Conservation (phyloP, 2,888 invertebrate genomes). For the Harmothoe impar region DNA sequence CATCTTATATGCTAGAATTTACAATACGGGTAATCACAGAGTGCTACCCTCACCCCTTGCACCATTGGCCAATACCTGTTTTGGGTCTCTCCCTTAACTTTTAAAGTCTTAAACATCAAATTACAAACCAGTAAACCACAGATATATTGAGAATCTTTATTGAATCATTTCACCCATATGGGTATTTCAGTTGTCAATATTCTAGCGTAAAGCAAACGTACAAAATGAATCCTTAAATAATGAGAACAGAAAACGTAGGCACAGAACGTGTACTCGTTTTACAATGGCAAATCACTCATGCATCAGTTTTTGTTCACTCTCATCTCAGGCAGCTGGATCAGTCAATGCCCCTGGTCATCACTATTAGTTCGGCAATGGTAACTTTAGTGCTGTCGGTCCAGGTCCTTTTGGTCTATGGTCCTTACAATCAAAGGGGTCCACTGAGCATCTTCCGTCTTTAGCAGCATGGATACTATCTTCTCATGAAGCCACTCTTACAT, state of each 20-base stretch:
- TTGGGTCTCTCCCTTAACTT: no score
- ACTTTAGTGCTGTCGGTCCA: constrained; percentile 13
- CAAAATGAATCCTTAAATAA: constrained; percentile 7
- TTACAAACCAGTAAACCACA: neutral
- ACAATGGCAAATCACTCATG: neutral
- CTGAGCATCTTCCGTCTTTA: neutral
- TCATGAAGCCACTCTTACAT: neutral
- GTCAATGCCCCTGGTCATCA: neutral
- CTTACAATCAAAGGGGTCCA: neutral
- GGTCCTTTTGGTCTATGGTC: neutral
- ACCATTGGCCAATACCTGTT: no score
- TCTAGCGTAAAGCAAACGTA: neutral
- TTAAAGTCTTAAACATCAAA: no score
- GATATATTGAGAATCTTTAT: neutral
- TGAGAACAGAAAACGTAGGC: neutral
- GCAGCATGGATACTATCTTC: neutral
- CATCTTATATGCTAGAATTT: no score
- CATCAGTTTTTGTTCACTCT: neutral
- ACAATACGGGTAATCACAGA: no score
- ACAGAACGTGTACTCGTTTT: neutral
- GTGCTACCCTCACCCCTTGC: no score
- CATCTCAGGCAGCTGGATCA: neutral
- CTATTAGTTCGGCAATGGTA: constrained; percentile 34
- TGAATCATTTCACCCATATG: neutral
- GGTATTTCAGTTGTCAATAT: neutral